phyloP scores from a whole-genome alignment of 2,888 invertebrate genomes.

The Frankliniella intonsa region DNA sequence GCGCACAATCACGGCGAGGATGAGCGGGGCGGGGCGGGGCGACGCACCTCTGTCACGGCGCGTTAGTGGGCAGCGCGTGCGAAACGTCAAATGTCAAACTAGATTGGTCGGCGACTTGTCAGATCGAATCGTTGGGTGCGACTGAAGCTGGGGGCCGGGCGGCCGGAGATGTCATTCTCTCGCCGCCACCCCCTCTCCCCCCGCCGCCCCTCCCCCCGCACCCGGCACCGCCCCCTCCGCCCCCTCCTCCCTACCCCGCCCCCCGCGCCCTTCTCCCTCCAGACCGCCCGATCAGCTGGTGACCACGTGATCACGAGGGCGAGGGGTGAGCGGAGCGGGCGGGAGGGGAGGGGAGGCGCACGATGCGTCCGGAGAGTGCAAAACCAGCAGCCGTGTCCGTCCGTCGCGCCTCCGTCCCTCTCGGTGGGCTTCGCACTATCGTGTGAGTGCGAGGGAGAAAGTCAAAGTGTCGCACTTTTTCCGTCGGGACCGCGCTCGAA shows the following conservation, averaged over 20 bases:
- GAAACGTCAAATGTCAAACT: background rate
- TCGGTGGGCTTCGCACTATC: too few species aligned
- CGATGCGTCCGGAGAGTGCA: too few species aligned
- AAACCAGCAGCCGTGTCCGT: too few species aligned
- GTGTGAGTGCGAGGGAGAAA: too few species aligned
- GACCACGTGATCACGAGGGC: background rate
- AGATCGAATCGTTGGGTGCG: background rate
- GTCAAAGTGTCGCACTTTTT: too few species aligned
- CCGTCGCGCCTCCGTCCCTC: too few species aligned
- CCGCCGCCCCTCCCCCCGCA: background rate
- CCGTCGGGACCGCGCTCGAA: too few species aligned
- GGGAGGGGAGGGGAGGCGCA: background rate
- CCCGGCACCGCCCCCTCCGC: background rate
- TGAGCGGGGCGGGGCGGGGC: background rate
- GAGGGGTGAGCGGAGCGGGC: background rate
- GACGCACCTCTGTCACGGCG: background rate
- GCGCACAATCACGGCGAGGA: background rate
- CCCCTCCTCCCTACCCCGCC: background rate
- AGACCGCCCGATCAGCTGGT: background rate
- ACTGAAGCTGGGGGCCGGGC: constrained; percentile 5
- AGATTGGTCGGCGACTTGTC: background rate
- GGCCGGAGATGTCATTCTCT: background rate
- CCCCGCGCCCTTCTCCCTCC: background rate
- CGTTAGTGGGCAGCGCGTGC: background rate
- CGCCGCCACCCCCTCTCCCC: background rate